Base-by-base conservation (phyloP, 2,797 vertebrate species). In the Malacoraja senta region DNA sequence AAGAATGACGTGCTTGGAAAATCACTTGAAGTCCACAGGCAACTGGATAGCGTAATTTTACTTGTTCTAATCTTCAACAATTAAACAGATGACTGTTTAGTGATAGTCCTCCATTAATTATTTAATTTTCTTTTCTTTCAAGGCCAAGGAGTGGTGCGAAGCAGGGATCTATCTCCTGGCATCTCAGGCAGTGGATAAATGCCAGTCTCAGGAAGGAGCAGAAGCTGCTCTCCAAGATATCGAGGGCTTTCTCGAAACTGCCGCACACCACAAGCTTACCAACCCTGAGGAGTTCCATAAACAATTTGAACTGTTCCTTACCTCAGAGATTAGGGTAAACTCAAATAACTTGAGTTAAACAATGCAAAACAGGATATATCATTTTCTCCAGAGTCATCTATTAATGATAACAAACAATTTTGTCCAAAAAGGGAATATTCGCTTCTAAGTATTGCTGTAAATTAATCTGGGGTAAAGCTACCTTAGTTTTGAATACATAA, bases 101-200 rank as follows among this genome's bases (percentile, higher is more conserved):
- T 88, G 19, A 68, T 21, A 88, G 35, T 68, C 17, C 35, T 32
- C 38, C 35, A 32, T 77, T 68, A 53, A 80, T 93, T 53, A 74
- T 44, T 26, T 32, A 0, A 0, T 71, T 95, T 93, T 95, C 44
- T 74, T 94, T 93, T 93, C 94, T 94, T 0, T 74, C 17, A 96
- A 99, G 98, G 97, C 98, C 78, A 98, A 97, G 95, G 97, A 97
- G 32, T 99, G 98, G 98, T 99, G 98, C 72, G 98, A 99, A 95
- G 96, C 97, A 74, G 98, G 98, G 83, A 97, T 99, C 95, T 99
- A 98, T 95, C 97, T 99, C 95, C 96, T 99, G 94, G 98, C 98
- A 93, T 99, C 98, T 86, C 98, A 99, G 96, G 98, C 98, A 93
- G 97, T 99, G 93, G 98, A 99, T 94, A 99, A 98, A 94, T 99